A percentile compares a stretch with the other conserved stretches of the same genome.
These are phyloP conservation scores for Lycodopsis pacificus DNA, from an alignment of 2,797 vertebrate species.

Conservation along the genomic window DNA sequence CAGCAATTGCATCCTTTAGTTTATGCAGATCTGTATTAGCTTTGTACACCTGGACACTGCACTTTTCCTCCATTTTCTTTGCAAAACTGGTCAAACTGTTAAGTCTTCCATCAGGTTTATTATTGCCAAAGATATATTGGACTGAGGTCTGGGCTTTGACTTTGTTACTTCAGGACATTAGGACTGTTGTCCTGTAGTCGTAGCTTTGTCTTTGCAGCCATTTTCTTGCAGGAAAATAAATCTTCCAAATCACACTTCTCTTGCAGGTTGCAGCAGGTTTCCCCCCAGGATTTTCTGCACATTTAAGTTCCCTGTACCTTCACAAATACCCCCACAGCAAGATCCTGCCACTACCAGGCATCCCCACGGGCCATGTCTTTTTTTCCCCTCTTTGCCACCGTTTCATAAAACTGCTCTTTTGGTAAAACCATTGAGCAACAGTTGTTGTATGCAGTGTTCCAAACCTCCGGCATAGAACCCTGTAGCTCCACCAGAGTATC, in stretches of 20 bases:
- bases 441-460: not conserved
- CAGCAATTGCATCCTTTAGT: not conserved
- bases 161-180: not conserved
- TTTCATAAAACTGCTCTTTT: not conserved
- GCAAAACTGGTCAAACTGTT: not conserved
- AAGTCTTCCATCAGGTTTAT: not conserved
- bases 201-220: not conserved
- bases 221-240: constrained; percentile 14
- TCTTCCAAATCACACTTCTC: constrained; percentile 6
- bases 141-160: not conserved
- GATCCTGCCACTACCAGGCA: not conserved
- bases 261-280: not conserved
- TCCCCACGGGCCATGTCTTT: not conserved
- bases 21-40: not conserved
- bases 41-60: not conserved
- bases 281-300: not conserved
- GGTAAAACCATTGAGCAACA: not conserved
- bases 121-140: constrained; percentile 7
- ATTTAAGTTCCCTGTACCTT: not conserved
- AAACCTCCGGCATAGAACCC: not conserved
- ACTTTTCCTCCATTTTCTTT: not conserved
- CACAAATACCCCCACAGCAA: not conserved
- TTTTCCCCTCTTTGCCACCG: not conserved
- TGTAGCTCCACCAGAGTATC: not conserved
- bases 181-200: not conserved